A percentile compares a stretch with the other conserved stretches of the same genome.
phyloP scores from a whole-genome alignment of 2,797 vertebrate species.

The Ammospiza maritima region DNA sequence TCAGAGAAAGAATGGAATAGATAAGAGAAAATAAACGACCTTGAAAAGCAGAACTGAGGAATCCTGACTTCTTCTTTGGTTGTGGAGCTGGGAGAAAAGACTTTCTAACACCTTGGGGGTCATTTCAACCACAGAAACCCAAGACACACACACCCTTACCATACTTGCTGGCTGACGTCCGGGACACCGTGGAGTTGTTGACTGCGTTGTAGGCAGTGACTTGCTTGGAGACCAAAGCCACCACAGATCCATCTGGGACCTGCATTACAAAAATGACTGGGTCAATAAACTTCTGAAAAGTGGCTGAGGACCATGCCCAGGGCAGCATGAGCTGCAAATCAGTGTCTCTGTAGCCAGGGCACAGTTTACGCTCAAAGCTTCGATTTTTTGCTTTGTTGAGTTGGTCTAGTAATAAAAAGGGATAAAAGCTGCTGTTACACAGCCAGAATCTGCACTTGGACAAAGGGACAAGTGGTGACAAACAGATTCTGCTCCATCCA shows the following conservation, averaged over 20 bases:
- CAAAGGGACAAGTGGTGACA: not conserved
- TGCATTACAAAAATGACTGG: slow-evolving; percentile 50
- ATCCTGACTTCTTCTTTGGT: too few species aligned
- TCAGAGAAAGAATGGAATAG: too few species aligned
- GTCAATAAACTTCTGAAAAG: not conserved
- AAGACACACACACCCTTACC: slow-evolving; percentile 76
- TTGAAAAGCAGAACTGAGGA: too few species aligned
- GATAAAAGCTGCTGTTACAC: not conserved
- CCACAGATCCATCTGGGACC: slow-evolving; percentile 94
- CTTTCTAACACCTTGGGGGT: too few species aligned
- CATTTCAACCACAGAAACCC: too few species aligned
- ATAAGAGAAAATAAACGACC: too few species aligned
- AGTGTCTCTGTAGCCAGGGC: not conserved
- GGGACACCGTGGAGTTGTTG: slow-evolving; percentile 96
- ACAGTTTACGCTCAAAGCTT: not conserved
- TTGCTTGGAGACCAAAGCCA: slow-evolving; percentile 97
- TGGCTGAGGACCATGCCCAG: not conserved
- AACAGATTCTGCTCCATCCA: not conserved
- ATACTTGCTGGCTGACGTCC: slow-evolving; percentile 97
- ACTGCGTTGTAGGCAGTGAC: slow-evolving; percentile 97
- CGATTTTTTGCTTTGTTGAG: not conserved
- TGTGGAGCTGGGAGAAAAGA: too few species aligned
- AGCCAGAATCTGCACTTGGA: not conserved
- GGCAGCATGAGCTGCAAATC: not conserved
- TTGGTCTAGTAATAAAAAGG: not conserved